phyloP scores from a whole-genome alignment of 2,797 vertebrate species.

The Cephalopachus bancanus region DNA sequence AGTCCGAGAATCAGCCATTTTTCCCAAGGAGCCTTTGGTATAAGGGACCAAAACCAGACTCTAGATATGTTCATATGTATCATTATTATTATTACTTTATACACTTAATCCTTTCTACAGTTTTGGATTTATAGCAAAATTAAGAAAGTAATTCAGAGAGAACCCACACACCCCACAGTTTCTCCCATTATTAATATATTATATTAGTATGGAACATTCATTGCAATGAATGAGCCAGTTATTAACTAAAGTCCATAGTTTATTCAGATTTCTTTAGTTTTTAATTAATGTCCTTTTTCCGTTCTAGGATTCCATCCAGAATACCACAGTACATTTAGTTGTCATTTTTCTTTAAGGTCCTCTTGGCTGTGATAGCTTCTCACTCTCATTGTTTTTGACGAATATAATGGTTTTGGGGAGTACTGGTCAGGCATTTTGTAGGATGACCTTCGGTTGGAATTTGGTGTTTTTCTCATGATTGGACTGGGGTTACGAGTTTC shows the following conservation, averaged over 20 bases:
- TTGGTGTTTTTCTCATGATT: neutral
- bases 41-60: neutral
- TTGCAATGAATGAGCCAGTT: neutral
- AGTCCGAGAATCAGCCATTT: neutral
- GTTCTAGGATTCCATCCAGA: neutral
- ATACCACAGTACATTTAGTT: neutral
- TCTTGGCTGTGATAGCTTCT: neutral
- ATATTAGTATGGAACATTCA: neutral
- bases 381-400: neutral
- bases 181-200: neutral
- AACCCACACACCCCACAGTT: neutral
- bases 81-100: neutral
- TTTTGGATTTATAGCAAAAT: constrained; percentile 5
- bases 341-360: neutral
- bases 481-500: neutral
- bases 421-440: neutral
- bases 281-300: neutral
- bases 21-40: neutral
- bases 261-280: constrained; percentile 28
- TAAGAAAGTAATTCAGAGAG: neutral
- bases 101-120: neutral
- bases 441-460: neutral
- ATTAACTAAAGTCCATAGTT: neutral
- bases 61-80: neutral
- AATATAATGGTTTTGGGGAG: neutral